Conservation (phyloP, 2,797 vertebrate species). For the Paguma larvata region DNA sequence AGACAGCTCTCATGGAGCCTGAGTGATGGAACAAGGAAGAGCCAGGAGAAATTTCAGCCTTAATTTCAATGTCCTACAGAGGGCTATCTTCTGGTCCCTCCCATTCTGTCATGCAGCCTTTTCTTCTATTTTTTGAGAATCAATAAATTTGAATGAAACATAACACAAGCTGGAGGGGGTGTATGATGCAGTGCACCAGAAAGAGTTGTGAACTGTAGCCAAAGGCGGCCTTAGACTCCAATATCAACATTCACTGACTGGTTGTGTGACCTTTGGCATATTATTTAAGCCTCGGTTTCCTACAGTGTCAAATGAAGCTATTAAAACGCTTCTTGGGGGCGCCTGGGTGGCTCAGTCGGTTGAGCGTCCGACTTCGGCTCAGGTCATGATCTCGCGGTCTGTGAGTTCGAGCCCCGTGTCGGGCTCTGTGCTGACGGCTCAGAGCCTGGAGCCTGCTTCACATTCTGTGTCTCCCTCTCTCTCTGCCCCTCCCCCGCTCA, state of each 20-base stretch:
- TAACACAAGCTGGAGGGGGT: not conserved
- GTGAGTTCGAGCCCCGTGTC: no score
- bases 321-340: slow-evolving; percentile 13
- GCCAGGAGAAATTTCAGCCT: not conserved
- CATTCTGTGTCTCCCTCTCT: no score
- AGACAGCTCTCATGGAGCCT: not conserved
- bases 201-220: not conserved
- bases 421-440: no score
- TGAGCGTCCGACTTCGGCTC: no score
- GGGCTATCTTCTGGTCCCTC: not conserved
- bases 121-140: slow-evolving; percentile 13
- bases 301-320: not conserved
- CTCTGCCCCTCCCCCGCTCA: no score
- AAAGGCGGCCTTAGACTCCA: not conserved
- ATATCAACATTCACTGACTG: not conserved
- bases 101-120: not conserved
- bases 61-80: not conserved
- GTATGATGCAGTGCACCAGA: not conserved
- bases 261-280: not conserved
- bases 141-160: not conserved
- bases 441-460: no score
- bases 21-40: not conserved
- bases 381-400: no score
- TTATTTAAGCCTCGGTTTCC: slow-evolving; percentile 35
- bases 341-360: no score